Conservation (phyloP, 2,888 invertebrate species). For the Stenurella melanura region DNA sequence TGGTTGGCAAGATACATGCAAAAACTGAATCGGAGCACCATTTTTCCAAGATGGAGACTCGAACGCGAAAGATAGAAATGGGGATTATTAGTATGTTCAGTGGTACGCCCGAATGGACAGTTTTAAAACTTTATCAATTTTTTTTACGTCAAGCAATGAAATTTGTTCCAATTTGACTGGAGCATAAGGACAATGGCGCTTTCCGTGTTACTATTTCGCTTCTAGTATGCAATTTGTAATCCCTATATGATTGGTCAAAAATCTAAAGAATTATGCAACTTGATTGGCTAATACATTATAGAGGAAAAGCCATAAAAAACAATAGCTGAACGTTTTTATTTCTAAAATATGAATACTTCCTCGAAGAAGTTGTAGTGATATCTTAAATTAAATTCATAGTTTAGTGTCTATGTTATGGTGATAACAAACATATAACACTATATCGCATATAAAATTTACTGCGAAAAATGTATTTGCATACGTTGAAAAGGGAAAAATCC, state of each 20-base stretch:
- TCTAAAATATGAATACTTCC: background rate
- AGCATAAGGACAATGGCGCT: too few species aligned
- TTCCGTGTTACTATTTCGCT: too few species aligned
- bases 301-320: background rate
- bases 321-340: background rate
- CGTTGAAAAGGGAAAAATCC: slow-evolving; percentile 1
- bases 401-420: background rate
- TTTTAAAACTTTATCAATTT: too few species aligned
- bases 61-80: too few species aligned
- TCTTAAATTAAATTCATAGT: slow-evolving; percentile 24
- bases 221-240: background rate
- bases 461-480: slow-evolving; percentile 25
- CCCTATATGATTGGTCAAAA: background rate
- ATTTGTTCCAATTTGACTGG: too few species aligned
- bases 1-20: too few species aligned
- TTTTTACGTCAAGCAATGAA: too few species aligned
- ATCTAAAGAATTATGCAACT: background rate
- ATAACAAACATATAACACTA: slow-evolving; percentile 33
- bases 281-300: background rate
- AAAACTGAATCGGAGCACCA: too few species aligned
- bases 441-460: slow-evolving; percentile 28
- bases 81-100: too few species aligned
- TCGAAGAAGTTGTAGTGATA: slow-evolving; percentile 2
- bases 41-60: too few species aligned
- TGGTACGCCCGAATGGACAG: too few species aligned